Conservation (phyloP, 2,797 vertebrate species). For the Pangasius macronema region DNA sequence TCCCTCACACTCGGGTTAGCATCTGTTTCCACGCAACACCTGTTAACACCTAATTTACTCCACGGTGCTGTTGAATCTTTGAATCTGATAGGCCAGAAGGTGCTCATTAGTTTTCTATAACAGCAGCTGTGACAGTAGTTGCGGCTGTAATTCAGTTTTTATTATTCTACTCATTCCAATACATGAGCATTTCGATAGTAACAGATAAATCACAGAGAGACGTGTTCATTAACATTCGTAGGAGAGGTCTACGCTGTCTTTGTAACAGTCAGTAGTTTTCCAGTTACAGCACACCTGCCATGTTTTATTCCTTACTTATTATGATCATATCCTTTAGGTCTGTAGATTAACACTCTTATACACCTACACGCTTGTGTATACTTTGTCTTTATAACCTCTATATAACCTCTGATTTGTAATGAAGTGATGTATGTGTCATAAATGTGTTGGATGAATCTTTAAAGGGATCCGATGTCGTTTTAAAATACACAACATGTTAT, state of each 20-base stretch:
- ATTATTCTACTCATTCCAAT: background rate
- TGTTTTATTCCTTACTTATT: background rate
- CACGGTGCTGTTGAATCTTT: background rate
- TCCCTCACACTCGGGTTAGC: constrained; percentile 87
- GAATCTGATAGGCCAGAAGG: background rate
- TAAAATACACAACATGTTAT: background rate
- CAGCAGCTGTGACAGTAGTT: background rate
- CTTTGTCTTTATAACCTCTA: background rate
- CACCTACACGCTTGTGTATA: background rate
- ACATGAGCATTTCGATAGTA: background rate
- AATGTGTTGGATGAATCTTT: background rate
- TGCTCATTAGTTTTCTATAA: background rate
- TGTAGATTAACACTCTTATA: background rate
- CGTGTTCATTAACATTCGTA: background rate
- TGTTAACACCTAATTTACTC: background rate
- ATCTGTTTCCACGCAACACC: background rate
- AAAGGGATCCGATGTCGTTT: background rate
- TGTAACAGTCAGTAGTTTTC: background rate
- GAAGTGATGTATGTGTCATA: constrained; percentile 6
- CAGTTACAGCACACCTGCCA: background rate
- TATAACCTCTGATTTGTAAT: background rate
- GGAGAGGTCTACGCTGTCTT: background rate
- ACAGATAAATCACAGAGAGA: background rate
- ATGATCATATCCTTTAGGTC: background rate
- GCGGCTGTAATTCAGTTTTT: background rate